These are phyloP conservation scores for Matsumurasca onukii DNA, from an alignment of 1,140 invertebrate genomes.

Conservation along the genomic window DNA sequence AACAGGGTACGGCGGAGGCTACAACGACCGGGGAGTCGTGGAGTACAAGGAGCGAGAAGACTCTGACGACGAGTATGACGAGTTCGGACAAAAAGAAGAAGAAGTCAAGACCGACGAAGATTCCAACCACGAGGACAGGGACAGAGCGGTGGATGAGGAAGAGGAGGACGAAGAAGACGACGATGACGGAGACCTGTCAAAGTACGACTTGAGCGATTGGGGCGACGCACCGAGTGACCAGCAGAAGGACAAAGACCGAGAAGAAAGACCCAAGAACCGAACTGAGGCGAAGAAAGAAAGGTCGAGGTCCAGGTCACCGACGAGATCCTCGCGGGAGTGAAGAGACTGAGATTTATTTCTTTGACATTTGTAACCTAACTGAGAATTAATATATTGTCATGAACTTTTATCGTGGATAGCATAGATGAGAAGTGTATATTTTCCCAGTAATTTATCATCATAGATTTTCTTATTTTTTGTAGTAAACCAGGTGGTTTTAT, in stretches of 20 bases:
- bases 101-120: slow-evolving; percentile 48
- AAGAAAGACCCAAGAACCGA: slow-evolving; percentile 24
- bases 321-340: no score
- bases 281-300: slow-evolving; percentile 4
- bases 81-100: slow-evolving; percentile 86
- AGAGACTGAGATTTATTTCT: no score
- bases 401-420: no score
- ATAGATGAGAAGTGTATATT: no score
- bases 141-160: slow-evolving; percentile 48
- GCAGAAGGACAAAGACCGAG: slow-evolving; percentile 34
- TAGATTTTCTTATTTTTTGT: no score
- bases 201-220: slow-evolving; percentile 78
- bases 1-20: slow-evolving; percentile 70
- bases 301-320: slow-evolving; percentile 26
- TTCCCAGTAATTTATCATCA: no score
- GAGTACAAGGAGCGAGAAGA: slow-evolving; percentile 90
- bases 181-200: slow-evolving; percentile 72
- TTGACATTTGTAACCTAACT: no score
- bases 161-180: slow-evolving; percentile 51
- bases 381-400: no score
- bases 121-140: slow-evolving; percentile 48
- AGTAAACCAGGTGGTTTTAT: no score
- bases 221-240: slow-evolving; percentile 42
- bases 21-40: slow-evolving; percentile 90
- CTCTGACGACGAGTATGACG: slow-evolving; percentile 92